A percentile compares a stretch with the other conserved stretches of the same genome.
Conservation (phyloP, 2,797 vertebrate genomes). For the Enteromius argenteus region DNA sequence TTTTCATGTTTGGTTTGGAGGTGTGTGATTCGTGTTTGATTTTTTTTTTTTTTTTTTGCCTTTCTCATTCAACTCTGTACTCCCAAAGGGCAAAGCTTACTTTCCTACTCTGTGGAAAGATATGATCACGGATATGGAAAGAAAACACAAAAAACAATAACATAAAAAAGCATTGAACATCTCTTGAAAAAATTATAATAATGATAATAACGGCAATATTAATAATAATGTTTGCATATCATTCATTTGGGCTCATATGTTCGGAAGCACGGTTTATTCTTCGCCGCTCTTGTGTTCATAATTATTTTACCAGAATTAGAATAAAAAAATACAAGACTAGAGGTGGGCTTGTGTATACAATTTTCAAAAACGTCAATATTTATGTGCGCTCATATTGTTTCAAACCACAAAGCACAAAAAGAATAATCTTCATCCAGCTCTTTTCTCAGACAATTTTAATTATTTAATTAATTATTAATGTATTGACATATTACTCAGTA, state of each 20-base stretch:
- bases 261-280: neutral
- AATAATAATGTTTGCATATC: slow-evolving; percentile 41
- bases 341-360: no score
- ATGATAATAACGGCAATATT: neutral
- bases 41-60: slow-evolving; percentile 69
- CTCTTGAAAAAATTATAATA: slow-evolving; percentile 44
- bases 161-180: slow-evolving; percentile 69
- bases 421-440: neutral
- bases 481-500: neutral
- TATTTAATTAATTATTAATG: neutral
- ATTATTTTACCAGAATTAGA: slow-evolving; percentile 50
- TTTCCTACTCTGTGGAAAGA: slow-evolving; percentile 71
- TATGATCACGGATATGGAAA: slow-evolving; percentile 49
- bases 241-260: slow-evolving; percentile 12
- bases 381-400: neutral
- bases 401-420: neutral
- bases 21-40: slow-evolving; percentile 77
- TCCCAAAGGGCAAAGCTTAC: slow-evolving; percentile 73
- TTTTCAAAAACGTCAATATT: neutral
- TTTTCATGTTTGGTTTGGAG: slow-evolving; percentile 67
- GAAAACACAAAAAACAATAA: slow-evolving; percentile 60
- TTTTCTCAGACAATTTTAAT: neutral
- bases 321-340: slow-evolving; percentile 22
- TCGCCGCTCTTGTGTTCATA: slow-evolving; percentile 10
- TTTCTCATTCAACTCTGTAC: slow-evolving; percentile 71